Percentiles rank a stretch among this genome's conserved stretches.
Conservation (phyloP, 2,888 invertebrate genomes). For the Deilephila elpenor region DNA sequence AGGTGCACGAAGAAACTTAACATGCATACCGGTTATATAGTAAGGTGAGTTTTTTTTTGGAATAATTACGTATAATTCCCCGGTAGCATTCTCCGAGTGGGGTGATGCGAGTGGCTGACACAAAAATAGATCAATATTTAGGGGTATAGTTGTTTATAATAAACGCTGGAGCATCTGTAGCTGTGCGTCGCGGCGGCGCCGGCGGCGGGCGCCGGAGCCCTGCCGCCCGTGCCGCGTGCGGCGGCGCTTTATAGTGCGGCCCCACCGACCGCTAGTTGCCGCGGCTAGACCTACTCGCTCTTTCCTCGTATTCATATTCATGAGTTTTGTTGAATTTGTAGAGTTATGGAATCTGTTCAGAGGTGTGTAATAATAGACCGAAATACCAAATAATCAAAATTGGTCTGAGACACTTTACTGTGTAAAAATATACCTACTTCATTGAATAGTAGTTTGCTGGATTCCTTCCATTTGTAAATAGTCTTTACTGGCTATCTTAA, state of each 20-base stretch:
- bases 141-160: slow-evolving; percentile 41
- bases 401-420: too few species aligned
- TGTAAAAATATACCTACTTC: too few species aligned
- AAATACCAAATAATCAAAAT: too few species aligned
- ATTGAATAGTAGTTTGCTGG: too few species aligned
- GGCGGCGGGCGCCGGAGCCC: slow-evolving; percentile 43
- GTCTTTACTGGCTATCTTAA: too few species aligned
- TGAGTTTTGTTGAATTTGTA: too few species aligned
- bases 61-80: neutral
- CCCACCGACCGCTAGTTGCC: neutral
- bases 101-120: neutral
- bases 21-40: neutral
- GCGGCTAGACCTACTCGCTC: neutral
- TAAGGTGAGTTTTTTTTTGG: neutral
- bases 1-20: neutral
- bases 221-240: slow-evolving; percentile 18
- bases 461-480: too few species aligned
- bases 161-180: slow-evolving; percentile 46
- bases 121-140: slow-evolving; percentile 30
- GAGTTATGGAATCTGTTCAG: too few species aligned
- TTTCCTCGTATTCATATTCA: neutral
- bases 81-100: neutral
- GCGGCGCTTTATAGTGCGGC: slow-evolving; percentile 22
- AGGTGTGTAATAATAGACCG: too few species aligned
- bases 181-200: slow-evolving; percentile 46